Evolutionary conservation across 2,888 invertebrate genomes (phyloP).

Genomic region (Acheta domesticus): DNA sequence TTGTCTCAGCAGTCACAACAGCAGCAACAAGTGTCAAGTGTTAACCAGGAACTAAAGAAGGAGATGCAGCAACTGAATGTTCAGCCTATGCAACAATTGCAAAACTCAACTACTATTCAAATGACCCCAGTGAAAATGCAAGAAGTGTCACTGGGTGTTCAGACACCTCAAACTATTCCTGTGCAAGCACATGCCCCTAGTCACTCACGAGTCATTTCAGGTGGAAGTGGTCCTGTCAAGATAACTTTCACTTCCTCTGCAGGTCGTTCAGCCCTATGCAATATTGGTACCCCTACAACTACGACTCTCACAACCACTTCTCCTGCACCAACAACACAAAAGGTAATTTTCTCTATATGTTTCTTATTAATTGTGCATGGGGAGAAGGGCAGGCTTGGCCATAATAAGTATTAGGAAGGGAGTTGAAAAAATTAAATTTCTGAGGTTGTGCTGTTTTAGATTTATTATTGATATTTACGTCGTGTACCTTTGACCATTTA

Average conservation of each 20-base stretch:
- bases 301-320: slow-evolving; percentile 31
- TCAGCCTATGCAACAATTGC: neutral
- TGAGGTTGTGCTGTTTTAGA: too few species aligned
- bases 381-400: too few species aligned
- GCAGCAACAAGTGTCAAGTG: neutral
- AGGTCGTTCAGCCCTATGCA: slow-evolving; percentile 26
- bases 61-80: neutral
- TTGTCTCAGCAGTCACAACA: neutral
- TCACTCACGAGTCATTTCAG: slow-evolving; percentile 30
- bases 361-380: too few species aligned
- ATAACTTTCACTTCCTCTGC: slow-evolving; percentile 33
- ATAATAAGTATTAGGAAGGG: too few species aligned
- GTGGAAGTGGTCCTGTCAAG: slow-evolving; percentile 33
- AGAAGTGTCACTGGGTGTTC: neutral
- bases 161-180: neutral
- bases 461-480: too few species aligned
- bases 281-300: neutral
- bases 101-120: neutral
- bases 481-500: too few species aligned
- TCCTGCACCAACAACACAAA: slow-evolving; percentile 36
- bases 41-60: neutral
- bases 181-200: neutral
- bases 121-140: neutral
- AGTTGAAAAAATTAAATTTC: too few species aligned
- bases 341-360: slow-evolving; percentile 26